Base-by-base conservation (phyloP, 2,888 invertebrate genomes). In the Nebria brevicollis region DNA sequence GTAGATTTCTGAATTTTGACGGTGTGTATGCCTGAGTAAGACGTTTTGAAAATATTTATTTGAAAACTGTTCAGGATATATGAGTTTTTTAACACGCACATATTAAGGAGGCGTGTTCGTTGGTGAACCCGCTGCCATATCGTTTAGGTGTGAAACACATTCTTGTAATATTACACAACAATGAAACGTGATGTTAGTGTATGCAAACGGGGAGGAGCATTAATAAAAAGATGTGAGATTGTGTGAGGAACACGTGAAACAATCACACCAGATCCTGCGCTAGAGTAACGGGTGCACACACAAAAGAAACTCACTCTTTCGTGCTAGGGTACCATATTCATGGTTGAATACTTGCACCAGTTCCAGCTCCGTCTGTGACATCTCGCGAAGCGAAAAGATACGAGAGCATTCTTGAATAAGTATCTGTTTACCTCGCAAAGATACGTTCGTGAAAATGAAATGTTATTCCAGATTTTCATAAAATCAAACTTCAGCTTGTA, bases 271-370 rank as follows among this genome's bases (percentile, higher is more conserved):
- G 54, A 54, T 2, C 54, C 11, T 54, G 54, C 54, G 8, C 54
- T 13, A 13, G 8, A 13, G 54, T 54, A 54, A 54, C 54, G 54
- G 54, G 11, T 54, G 54, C 54, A 54, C 4, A 54, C 54, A 54
- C 54, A 54, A 54, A 54, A 54, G 54, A 54, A 54, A 54, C 54
- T 54, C 54, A 54, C 54, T 54, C 54, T 54, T 54, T 54, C 54
- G 54, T 54, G 54, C 54, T 54, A 0, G 54, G 54, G 7, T 54
- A 54, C 54, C 34, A 34, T 34, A 34, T 34, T 7, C 54, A 54
- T 13, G 54, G 54, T 54, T 54, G 54, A 54, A 54, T 54, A 54
- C 54, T 13, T 11, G 54, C 54, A 54, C 11, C 54, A 13, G 13
- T 5, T 34, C 8, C 54, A 54, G 54, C 54, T 7, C 54, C 54